These are phyloP conservation scores for Charanyca ferruginea DNA, from an alignment of 2,888 invertebrate species.

Conservation along the genomic window DNA sequence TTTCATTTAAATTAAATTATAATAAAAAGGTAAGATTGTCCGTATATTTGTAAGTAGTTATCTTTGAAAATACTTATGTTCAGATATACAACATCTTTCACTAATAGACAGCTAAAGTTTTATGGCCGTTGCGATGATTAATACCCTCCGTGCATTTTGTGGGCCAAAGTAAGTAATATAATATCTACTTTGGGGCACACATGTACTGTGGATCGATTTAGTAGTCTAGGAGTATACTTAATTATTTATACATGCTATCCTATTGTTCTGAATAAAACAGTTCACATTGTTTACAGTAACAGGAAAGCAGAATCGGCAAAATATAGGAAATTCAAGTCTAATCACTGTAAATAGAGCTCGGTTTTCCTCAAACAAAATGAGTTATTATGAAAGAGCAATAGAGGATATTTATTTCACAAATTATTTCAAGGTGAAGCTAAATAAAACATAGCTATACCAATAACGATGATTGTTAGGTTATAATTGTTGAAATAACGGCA, in stretches of 20 bases:
- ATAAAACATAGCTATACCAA: neutral
- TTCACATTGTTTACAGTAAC: neutral
- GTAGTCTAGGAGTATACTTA: neutral
- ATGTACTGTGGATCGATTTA: neutral
- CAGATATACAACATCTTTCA: no score
- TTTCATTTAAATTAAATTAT: no score
- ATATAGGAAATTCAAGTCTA: neutral
- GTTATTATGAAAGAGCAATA: neutral
- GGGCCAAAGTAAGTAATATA: no score
- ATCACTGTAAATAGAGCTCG: neutral
- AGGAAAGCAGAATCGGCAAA: neutral
- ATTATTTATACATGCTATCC: neutral
- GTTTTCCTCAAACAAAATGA: slow-evolving; percentile 29
- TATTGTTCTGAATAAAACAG: neutral
- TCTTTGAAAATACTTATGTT: no score
- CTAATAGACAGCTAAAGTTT: no score
- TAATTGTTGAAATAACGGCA: no score
- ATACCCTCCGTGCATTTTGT: no score
- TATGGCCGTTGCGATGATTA: no score
- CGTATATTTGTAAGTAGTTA: no score
- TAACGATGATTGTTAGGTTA: neutral
- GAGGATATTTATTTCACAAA: slow-evolving; percentile 4
- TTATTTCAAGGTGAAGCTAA: slow-evolving; percentile 1
- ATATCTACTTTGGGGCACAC: no score
- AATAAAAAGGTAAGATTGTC: no score